Conservation (phyloP, 2,113 vertebrate genomes). For the Tachysurus vachellii region DNA sequence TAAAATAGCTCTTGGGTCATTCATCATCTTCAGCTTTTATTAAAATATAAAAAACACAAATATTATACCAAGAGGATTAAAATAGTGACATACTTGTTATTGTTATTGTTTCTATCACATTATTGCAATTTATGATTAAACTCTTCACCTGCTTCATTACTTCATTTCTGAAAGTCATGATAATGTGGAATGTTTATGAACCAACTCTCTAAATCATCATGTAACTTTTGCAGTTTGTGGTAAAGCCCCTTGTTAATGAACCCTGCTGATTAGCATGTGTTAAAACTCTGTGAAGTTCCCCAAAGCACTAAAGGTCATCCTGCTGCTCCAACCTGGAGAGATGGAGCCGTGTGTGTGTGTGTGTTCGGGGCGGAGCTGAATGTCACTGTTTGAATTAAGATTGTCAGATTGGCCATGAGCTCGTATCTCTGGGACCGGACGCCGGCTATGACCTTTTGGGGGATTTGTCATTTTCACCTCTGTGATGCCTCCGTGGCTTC, state of each 20-base stretch:
- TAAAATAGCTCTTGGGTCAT: background rate
- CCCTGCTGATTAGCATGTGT: constrained; percentile 75
- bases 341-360: constrained; percentile 64
- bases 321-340: constrained; percentile 67
- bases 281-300: constrained; percentile 73
- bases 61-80: too few relatives aligned
- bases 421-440: constrained; percentile 69
- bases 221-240: background rate
- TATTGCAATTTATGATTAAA: too few relatives aligned
- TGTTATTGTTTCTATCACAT: too few relatives aligned
- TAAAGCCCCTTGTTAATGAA: constrained; percentile 65
- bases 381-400: constrained; percentile 83
- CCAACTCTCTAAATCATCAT: background rate
- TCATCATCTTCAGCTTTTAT: background rate
- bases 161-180: background rate
- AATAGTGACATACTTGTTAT: too few relatives aligned
- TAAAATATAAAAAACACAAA: constrained; percentile 16
- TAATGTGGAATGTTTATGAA: background rate
- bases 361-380: constrained; percentile 55
- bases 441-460: constrained; percentile 81
- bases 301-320: constrained; percentile 74
- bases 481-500: constrained; percentile 75
- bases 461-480: constrained; percentile 81
- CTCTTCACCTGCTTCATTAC: too few relatives aligned
- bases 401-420: constrained; percentile 78